These are phyloP conservation scores for Lypha dubia DNA, from an alignment of 2,888 invertebrate species.

Conservation along the genomic window DNA sequence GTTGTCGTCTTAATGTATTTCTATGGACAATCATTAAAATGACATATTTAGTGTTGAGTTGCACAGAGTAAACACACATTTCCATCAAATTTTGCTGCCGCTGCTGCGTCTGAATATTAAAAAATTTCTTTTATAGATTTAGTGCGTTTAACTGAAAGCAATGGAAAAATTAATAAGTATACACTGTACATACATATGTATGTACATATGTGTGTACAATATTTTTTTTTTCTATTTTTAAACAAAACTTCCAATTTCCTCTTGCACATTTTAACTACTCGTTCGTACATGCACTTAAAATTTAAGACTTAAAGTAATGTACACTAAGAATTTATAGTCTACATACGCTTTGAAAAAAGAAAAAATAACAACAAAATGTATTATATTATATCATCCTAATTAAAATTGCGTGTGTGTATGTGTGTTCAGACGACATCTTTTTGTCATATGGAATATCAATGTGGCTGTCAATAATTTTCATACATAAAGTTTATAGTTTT, in stretches of 20 bases:
- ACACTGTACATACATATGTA: too few relatives aligned
- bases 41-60: conserved; percentile 27
- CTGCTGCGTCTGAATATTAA: not conserved
- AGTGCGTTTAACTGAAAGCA: conserved; percentile 18
- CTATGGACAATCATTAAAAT: conserved; percentile 11
- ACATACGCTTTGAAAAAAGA: not conserved
- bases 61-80: conserved; percentile 31
- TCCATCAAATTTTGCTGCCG: conserved; percentile 13
- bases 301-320: not conserved
- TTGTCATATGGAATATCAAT: not conserved
- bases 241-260: conserved; percentile 44
- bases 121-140: not conserved
- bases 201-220: too few relatives aligned
- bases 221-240: conserved; percentile 50
- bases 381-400: conserved; percentile 42
- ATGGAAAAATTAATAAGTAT: conserved; percentile 16
- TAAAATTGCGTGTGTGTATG: too few relatives aligned
- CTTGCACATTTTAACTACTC: conserved; percentile 8
- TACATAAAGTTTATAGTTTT: too few relatives aligned
- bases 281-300: not conserved
- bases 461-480: not conserved
- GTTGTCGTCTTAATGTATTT: conserved; percentile 12
- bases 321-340: not conserved
- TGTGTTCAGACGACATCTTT: not conserved
- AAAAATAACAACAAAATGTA: not conserved